A percentile compares a stretch with the other conserved stretches of the same genome.
Evolutionary conservation across 2,113 vertebrate species (phyloP).

Genomic region (Salvelinus sp.): DNA sequence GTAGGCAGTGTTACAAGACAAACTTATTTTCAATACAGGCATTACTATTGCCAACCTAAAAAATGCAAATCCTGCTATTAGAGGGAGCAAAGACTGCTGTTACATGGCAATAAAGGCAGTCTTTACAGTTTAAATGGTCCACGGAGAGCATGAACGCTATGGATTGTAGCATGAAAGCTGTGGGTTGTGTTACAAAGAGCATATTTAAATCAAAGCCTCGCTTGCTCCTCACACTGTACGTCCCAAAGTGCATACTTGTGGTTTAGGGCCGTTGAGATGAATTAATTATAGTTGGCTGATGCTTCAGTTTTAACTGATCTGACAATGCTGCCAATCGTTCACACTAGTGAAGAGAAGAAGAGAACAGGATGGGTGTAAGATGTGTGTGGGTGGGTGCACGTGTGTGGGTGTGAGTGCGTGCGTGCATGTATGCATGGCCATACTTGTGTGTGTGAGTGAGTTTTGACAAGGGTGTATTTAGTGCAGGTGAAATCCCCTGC

Average conservation of each 20-base stretch:
- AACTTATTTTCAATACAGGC: not conserved
- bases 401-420: not conserved
- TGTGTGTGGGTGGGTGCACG: not conserved
- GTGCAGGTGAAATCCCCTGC: slow-evolving; percentile 7
- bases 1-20: not conserved
- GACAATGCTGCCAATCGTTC: slow-evolving; percentile 18
- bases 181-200: slow-evolving; percentile 29
- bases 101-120: slow-evolving; percentile 4
- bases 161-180: slow-evolving; percentile 8
- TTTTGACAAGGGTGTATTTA: not conserved
- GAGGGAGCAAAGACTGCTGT: slow-evolving; percentile 6
- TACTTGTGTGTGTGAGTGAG: not conserved
- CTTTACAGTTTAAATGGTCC: slow-evolving; percentile 3
- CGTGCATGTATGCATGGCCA: not conserved
- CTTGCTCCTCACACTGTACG: not conserved
- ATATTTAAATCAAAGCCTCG: slow-evolving; percentile 21
- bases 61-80: not conserved
- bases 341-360: not conserved
- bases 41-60: not conserved
- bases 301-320: slow-evolving; percentile 6
- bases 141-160: slow-evolving; percentile 5
- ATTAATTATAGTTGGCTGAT: slow-evolving; percentile 33
- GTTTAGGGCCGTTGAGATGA: slow-evolving; percentile 27
- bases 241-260: slow-evolving; percentile 35
- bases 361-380: slow-evolving; percentile 18